Percentiles rank a stretch among this genome's conserved stretches.
phyloP scores from a whole-genome alignment of 2,113 vertebrate species.

The Edolisoma coerulescens region DNA sequence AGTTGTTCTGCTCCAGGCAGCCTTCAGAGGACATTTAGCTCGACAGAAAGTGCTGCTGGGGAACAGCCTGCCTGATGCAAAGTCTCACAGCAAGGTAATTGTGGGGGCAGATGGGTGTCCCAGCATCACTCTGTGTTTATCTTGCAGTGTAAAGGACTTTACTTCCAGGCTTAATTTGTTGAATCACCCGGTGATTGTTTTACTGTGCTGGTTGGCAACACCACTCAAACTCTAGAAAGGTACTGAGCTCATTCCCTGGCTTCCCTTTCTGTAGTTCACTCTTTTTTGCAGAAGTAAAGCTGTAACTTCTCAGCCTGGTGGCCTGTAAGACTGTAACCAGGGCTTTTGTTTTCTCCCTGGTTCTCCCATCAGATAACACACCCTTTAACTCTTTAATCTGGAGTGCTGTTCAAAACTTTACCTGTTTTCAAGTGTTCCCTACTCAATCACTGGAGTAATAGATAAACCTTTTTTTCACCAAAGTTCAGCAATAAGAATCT shows the following conservation, averaged over 20 bases:
- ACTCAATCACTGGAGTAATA: neutral
- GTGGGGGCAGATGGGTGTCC: neutral
- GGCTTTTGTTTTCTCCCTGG: neutral
- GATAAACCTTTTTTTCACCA: neutral
- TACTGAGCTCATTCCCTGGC: neutral
- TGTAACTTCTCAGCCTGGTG: neutral
- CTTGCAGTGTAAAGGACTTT: neutral
- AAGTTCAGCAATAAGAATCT: neutral
- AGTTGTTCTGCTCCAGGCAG: slow-evolving; percentile 76
- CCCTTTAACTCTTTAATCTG: neutral
- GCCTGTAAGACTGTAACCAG: neutral
- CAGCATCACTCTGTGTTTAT: neutral
- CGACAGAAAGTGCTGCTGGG: slow-evolving; percentile 68
- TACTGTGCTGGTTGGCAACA: neutral
- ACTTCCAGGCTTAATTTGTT: neutral
- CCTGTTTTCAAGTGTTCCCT: neutral
- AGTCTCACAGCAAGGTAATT: slow-evolving; percentile 45
- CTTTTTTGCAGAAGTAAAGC: neutral
- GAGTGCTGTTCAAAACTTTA: neutral
- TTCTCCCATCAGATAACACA: neutral
- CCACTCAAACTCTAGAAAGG: neutral
- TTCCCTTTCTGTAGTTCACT: neutral
- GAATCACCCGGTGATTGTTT: neutral
- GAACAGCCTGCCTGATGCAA: neutral
- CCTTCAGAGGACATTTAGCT: slow-evolving; percentile 77